Percentiles rank a stretch among this genome's conserved stretches.
Conservation (phyloP, 2,797 vertebrate species). For the Lacerta bilineata region DNA sequence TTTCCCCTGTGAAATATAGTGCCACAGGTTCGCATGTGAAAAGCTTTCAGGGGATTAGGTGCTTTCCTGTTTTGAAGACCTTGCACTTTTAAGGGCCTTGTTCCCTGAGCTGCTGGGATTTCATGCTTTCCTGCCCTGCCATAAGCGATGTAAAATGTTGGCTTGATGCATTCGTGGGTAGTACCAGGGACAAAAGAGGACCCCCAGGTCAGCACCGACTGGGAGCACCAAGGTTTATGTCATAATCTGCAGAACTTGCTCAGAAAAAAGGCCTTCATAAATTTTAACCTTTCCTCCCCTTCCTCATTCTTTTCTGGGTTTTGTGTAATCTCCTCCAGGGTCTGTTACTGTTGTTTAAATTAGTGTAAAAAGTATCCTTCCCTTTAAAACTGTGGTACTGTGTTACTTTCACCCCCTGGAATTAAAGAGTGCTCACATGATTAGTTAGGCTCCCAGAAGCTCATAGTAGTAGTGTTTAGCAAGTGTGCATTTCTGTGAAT, state of each 20-base stretch:
- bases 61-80: constrained; percentile 16
- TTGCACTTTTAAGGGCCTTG: background rate
- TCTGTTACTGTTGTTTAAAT: background rate
- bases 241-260: background rate
- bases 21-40: background rate
- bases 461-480: background rate
- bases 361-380: background rate
- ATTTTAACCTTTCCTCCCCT: background rate
- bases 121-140: background rate
- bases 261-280: constrained; percentile 31
- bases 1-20: background rate
- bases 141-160: background rate
- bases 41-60: background rate
- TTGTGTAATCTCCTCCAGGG: background rate
- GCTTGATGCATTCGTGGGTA: background rate
- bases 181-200: background rate
- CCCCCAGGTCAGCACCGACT: background rate
- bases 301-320: background rate
- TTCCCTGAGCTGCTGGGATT: background rate
- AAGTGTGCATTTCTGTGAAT: background rate
- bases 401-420: background rate
- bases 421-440: rapidly evolving
- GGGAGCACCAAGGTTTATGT: background rate
- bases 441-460: background rate
- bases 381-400: rapidly evolving